Base-by-base conservation (phyloP, 2,113 vertebrate species). In the Falco punctatus region DNA sequence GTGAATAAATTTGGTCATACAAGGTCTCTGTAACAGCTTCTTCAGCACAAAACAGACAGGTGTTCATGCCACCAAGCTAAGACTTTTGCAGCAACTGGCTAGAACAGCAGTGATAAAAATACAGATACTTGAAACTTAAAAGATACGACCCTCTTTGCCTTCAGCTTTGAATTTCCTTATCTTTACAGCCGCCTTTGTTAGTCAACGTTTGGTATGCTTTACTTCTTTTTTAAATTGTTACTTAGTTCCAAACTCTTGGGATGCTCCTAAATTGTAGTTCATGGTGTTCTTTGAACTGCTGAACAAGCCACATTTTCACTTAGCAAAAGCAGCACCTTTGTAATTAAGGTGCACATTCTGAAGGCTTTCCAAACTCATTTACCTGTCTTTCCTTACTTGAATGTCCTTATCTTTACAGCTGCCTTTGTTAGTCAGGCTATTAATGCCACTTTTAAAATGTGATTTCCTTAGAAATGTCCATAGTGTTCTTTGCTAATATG, bases 401-500 rank as follows among this genome's bases (percentile, higher is more conserved):
- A 38, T 38, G 38, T 38, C 38, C 38, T 38, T 38, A 38, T 38
- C 65, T 74, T 81, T 61, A 59, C 21, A 51, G 27, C 33, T 23
- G 70, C 72, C 40, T 65, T 61, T 9, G 1, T 42, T 55, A 93
- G 52, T 83, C 38, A 94, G 88, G 70, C 44, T 38, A 52, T 28
- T 86, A 79, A 44, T 67, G 44, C 65, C 83, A 85, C 38, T 86
- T 90, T 82, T 13, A 70, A 90, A 96, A 95, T 57, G 40, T 44
- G 54, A 91, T 88, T 92, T 95, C 61, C 38, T 81, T 70, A 87
- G 13, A 80, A 58, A 92, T 81, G 61, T 58, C 70, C 42, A 58
- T 22, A 61, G 52, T 87, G 52, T 81, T 90, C 65, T 95, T 91
- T 92, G 67, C 61, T 83, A 91, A 92, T 23, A 18, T 42, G 89